These are phyloP conservation scores for Urocynchramus pylzowi DNA, from an alignment of 2,113 vertebrate species.

Conservation along the genomic window DNA sequence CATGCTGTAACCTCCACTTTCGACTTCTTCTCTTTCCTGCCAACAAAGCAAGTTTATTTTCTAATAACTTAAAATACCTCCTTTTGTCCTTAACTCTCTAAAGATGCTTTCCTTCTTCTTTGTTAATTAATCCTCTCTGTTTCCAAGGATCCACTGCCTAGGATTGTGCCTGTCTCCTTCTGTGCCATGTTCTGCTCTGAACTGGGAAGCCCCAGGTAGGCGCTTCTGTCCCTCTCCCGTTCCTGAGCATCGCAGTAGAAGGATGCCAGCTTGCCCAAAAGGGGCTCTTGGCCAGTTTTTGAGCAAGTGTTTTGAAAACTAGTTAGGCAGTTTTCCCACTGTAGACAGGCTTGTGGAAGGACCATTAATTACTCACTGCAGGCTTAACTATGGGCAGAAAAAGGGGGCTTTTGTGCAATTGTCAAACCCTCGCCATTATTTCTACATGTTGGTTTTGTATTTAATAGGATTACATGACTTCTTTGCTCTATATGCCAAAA, in stretches of 20 bases:
- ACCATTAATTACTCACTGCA: conserved; percentile 41
- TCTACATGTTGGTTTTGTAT: conserved; percentile 67
- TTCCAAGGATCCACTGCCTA: not conserved
- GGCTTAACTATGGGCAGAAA: conserved; percentile 24
- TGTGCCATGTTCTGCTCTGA: not conserved
- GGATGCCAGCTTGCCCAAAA: not conserved
- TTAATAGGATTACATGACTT: conserved; percentile 67
- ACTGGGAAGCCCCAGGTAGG: not conserved
- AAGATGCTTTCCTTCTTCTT: not conserved
- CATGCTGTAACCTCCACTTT: not conserved
- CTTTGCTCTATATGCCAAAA: conserved; percentile 68
- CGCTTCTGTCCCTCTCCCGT: rapidly evolving
- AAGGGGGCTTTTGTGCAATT: conserved; percentile 46
- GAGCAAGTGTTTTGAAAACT: not conserved
- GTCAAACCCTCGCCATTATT: conserved; percentile 63
- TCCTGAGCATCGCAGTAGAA: not conserved
- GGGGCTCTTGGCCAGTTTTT: not conserved
- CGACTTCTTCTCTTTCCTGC: not conserved
- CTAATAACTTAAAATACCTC: not conserved
- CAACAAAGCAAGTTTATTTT: conserved; percentile 26
- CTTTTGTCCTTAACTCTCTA: not conserved
- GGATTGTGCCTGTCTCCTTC: not conserved
- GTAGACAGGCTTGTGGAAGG: not conserved
- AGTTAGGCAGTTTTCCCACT: conserved; percentile 46
- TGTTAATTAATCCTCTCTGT: not conserved